Conservation (phyloP, 2,797 vertebrate genomes). For the Myotis findleyi region DNA sequence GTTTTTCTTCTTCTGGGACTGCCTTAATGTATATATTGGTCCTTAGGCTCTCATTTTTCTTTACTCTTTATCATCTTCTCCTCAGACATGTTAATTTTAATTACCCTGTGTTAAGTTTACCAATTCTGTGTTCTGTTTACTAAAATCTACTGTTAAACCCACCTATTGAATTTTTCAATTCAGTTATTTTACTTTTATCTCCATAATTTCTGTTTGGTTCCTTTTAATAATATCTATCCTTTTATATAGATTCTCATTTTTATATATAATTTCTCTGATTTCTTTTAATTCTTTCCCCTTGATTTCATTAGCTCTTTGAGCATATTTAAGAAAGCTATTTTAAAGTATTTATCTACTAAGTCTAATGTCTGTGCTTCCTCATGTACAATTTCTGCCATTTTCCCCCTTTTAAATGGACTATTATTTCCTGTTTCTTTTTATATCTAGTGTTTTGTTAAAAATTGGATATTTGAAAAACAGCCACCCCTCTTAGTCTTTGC, state of each 20-base stretch:
- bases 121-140: background rate
- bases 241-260: background rate
- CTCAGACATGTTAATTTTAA: background rate
- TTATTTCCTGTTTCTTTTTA: background rate
- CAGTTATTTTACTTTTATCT: background rate
- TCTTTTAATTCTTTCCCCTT: background rate
- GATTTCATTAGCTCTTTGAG: background rate
- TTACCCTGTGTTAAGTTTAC: background rate
- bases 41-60: background rate
- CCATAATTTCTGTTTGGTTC: background rate
- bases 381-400: background rate
- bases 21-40: background rate
- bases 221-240: background rate
- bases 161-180: background rate
- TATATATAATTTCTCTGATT: background rate
- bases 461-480: background rate
- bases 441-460: background rate
- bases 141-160: background rate
- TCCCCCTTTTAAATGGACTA: background rate
- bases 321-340: background rate
- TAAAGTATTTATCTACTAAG: background rate
- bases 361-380: background rate
- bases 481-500: background rate
- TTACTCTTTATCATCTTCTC: constrained; percentile 6
- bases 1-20: background rate